Percentiles rank a stretch among this genome's conserved stretches.
These are phyloP conservation scores for Dipodomys ordii DNA, from an alignment of 2,113 vertebrate genomes.

Conservation along the genomic window DNA sequence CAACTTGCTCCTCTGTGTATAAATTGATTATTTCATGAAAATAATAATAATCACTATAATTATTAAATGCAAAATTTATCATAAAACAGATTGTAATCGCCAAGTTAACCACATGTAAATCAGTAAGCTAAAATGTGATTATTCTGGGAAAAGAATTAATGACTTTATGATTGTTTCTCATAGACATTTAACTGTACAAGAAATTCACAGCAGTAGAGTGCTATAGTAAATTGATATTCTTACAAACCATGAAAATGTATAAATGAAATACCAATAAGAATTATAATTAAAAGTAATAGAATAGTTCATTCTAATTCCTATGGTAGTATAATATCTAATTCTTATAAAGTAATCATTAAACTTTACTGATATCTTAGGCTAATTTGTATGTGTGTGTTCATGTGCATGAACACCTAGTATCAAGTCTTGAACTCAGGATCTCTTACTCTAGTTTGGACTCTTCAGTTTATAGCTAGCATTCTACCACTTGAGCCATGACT, in stretches of 20 bases:
- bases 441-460: too few species aligned
- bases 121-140: slow-evolving; percentile 44
- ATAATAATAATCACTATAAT: slow-evolving; percentile 11
- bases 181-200: not conserved
- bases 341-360: too few species aligned
- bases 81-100: slow-evolving; percentile 23
- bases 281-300: not conserved
- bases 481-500: too few species aligned
- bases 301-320: too few species aligned
- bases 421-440: too few species aligned
- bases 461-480: too few species aligned
- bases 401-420: too few species aligned
- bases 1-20: slow-evolving; percentile 43
- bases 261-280: slow-evolving; percentile 1
- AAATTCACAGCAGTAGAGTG: not conserved
- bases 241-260: not conserved
- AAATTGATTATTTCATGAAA: slow-evolving; percentile 70
- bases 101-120: slow-evolving; percentile 44
- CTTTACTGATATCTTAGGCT: not conserved
- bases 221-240: not conserved
- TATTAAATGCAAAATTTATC: slow-evolving; percentile 58
- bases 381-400: not conserved
- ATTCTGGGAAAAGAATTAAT: slow-evolving; percentile 43
- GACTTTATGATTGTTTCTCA: slow-evolving; percentile 43
- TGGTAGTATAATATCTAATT: too few species aligned